Evolutionary conservation across 2,797 vertebrate species (phyloP), one percentile per base, ranked within the genome.

Genomic region (Acanthis flammea): DNA sequence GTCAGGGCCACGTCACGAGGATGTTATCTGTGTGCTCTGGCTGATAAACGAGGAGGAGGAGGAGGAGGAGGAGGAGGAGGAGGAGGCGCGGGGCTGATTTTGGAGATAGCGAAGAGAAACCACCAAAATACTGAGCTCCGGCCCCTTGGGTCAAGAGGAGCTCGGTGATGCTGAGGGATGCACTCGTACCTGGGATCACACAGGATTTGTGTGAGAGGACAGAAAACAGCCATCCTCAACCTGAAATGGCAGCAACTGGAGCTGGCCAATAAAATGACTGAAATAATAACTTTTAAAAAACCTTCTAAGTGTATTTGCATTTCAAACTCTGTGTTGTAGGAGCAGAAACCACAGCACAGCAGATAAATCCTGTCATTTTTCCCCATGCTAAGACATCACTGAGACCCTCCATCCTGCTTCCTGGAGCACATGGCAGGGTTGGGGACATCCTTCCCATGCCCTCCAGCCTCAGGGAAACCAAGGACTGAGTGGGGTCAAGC

Each of bases 1-100:
- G 99, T 99, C 98, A 99, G 94, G 98, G 98, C 98, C 98, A 97
- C 98, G 98, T 97, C 96, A 95, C 98, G 98, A 98, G 97, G 98
- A 98, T 98, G 98, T 98, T 98, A 98, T 98, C 98, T 98, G 97
- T 97, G 96, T 96, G 96, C 97, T 94, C 96, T 80, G 96, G 96
- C 94, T 78, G 97, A 98, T 98, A 98, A 98, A 98, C 93, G 89
- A 96, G 95, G 91, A 97, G 97, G 88, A 95, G 97, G 88, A 95
- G 82, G 91, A 97, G 35, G 35, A 35, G 35, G 35, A 35, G 35
- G 35, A 35, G 35, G 37, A 37, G 37, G 37, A 37, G 97, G 88
- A 95, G 86, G 58, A 51, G 86, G 94, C 30, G 57, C 24, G 21
- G 88, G 92, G 90, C 91, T 96, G 97, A 97, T 98, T 94, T 61